These are phyloP conservation scores for Sparus aurata DNA, from an alignment of 2,797 vertebrate genomes.

Conservation along the genomic window DNA sequence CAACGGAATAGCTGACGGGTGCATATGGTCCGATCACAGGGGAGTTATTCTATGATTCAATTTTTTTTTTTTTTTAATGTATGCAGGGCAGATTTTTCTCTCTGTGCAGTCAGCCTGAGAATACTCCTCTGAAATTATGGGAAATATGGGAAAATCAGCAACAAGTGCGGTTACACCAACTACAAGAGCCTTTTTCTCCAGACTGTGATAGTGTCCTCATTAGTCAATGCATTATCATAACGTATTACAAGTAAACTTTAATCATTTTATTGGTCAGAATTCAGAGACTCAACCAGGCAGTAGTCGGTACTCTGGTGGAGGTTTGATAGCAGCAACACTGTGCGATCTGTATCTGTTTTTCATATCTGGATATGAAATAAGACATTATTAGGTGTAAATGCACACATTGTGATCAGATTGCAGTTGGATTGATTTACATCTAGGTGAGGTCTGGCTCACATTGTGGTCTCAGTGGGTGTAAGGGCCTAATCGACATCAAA, in stretches of 20 bases:
- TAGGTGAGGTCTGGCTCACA: no score
- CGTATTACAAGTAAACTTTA: no score
- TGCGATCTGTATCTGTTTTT: background rate
- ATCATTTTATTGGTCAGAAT: background rate
- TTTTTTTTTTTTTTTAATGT: conserved; percentile 26
- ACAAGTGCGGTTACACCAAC: background rate
- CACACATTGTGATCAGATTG: background rate
- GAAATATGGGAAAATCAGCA: conserved; percentile 15
- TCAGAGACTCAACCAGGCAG: background rate
- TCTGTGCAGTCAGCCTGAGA: conserved; percentile 11
- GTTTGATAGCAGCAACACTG: no score
- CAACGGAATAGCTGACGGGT: conserved; percentile 46
- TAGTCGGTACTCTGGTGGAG: no score
- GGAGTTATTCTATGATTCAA: conserved; percentile 30
- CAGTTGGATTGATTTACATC: no score
- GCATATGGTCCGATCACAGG: conserved; percentile 55
- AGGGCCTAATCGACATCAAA: no score
- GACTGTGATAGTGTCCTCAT: background rate
- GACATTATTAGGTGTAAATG: background rate
- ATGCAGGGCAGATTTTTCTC: conserved; percentile 27
- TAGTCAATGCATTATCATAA: background rate
- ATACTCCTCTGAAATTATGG: conserved; percentile 6
- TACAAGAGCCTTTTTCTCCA: background rate
- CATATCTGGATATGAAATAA: background rate
- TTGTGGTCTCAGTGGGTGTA: no score